Base-by-base conservation (phyloP, 1,140 invertebrate genomes). In the Hylyphantes graminicola region DNA sequence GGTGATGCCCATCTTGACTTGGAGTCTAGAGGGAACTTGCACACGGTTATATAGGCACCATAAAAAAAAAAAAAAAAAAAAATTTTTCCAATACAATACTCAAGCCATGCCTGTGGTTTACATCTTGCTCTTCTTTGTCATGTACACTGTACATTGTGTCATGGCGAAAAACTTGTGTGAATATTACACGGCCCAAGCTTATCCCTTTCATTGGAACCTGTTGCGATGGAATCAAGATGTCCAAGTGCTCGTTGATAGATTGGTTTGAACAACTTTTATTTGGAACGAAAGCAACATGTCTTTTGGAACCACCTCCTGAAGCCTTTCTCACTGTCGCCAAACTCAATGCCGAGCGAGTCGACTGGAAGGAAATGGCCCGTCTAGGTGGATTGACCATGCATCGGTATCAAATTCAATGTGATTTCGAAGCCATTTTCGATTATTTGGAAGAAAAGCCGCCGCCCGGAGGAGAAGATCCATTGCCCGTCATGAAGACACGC, bases 211-310 rank as follows among this genome's bases (percentile, higher is more conserved):
- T 61, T 76, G 21, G 59, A 76, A 76, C 51, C 21, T 76, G 2
- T 17, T 19, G 2, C 55, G 57, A 11, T 76, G 73, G 73, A 76
- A 76, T 21, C 73, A 76, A 76, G 73, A 76, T 76, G 73, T 76
- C 55, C 57, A 63, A 51, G 35, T 50, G 21, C 11, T 63, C 17
- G 0, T 63, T 63, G 57, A 61, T 48, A 0, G 15, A 76, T 17
- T 76, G 73, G 73, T 61, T 63, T n/a, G n/a, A n/a, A n/a, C n/a
- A n/a, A n/a, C n/a, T n/a, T n/a, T n/a, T n/a, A n/a, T n/a, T n/a
- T n/a, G n/a, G n/a, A n/a, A n/a, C n/a, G n/a, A n/a, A n/a, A n/a
- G n/a, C n/a, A n/a, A n/a, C n/a, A n/a, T n/a, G n/a, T n/a, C n/a
- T n/a, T n/a, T n/a, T n/a, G n/a, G n/a, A n/a, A n/a, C n/a, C n/a